A percentile compares a stretch with the other conserved stretches of the same genome.
Evolutionary conservation across 1,140 invertebrate species (phyloP).

Genomic region (Cydia amplana): DNA sequence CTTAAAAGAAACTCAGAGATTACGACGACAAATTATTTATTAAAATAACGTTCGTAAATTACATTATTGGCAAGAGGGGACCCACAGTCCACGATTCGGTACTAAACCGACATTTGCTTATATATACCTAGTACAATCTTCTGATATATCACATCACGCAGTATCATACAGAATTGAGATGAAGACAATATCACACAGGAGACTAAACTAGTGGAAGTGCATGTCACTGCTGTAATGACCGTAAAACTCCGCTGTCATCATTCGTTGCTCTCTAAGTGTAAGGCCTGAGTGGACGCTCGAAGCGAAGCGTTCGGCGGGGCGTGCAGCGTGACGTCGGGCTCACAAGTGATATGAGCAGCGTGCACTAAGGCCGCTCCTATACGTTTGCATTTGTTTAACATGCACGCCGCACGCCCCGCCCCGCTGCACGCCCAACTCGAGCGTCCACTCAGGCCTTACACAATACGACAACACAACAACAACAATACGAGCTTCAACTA

Average conservation of each 20-base stretch:
- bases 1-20: background rate
- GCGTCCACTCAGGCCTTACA: too few species aligned
- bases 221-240: background rate
- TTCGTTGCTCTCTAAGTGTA: background rate
- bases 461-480: too few species aligned
- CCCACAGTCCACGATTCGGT: constrained; percentile 42
- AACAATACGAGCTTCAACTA: background rate
- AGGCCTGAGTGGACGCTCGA: too few species aligned
- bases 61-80: constrained; percentile 66
- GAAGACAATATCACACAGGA: background rate
- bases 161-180: background rate
- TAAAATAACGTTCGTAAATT: constrained; percentile 66
- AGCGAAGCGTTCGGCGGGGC: too few species aligned
- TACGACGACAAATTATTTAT: constrained; percentile 67
- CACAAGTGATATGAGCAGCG: too few species aligned
- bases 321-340: too few species aligned
- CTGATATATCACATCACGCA: constrained; percentile 22
- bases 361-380: too few species aligned
- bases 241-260: background rate
- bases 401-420: too few species aligned
- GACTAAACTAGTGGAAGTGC: background rate
- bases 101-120: constrained; percentile 24
- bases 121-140: background rate
- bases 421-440: too few species aligned
- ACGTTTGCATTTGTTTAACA: too few species aligned